phyloP scores from a whole-genome alignment of 2,888 invertebrate species.

The Priocnemis perturbator region DNA sequence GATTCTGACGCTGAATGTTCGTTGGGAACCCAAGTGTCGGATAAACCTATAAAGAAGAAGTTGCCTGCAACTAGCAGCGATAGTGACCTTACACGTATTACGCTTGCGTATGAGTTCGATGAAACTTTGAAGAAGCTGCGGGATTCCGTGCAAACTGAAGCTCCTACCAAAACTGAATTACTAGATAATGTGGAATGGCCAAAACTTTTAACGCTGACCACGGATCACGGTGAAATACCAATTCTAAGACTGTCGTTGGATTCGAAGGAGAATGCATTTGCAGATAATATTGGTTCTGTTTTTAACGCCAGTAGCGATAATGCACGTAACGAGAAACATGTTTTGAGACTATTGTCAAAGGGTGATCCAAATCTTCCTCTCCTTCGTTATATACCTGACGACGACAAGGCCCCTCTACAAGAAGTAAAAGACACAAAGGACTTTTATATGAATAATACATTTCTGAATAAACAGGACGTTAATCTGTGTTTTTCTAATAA shows the following conservation, averaged over 20 bases:
- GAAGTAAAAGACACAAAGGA: not conserved
- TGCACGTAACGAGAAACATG: slow-evolving; percentile 51
- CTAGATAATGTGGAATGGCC: slow-evolving; percentile 55
- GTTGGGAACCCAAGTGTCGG: slow-evolving; percentile 70
- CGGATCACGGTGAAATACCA: slow-evolving; percentile 58
- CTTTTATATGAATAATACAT: slow-evolving; percentile 10
- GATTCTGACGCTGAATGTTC: slow-evolving; percentile 79
- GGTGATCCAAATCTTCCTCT: slow-evolving; percentile 58
- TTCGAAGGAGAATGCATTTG: slow-evolving; percentile 16
- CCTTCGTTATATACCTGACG: slow-evolving; percentile 62
- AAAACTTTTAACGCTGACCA: slow-evolving; percentile 61
- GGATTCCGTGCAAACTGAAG: slow-evolving; percentile 41
- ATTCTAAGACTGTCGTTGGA: slow-evolving; percentile 69
- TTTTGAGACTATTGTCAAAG: slow-evolving; percentile 59
- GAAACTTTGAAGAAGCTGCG: slow-evolving; percentile 76
- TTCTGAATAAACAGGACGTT: slow-evolving; percentile 17
- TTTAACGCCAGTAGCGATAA: slow-evolving; percentile 24
- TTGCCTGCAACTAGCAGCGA: slow-evolving; percentile 77
- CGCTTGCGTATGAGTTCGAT: slow-evolving; percentile 77
- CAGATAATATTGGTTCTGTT: not conserved
- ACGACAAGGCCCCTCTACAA: not conserved
- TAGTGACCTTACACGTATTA: slow-evolving; percentile 77
- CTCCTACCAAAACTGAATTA: slow-evolving; percentile 50
- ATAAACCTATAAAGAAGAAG: slow-evolving; percentile 63
- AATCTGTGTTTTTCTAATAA: slow-evolving; percentile 49